Evolutionary conservation across 2,888 invertebrate species (phyloP), one percentile per base, ranked within the genome.

Genomic region (Eilema depressum): DNA sequence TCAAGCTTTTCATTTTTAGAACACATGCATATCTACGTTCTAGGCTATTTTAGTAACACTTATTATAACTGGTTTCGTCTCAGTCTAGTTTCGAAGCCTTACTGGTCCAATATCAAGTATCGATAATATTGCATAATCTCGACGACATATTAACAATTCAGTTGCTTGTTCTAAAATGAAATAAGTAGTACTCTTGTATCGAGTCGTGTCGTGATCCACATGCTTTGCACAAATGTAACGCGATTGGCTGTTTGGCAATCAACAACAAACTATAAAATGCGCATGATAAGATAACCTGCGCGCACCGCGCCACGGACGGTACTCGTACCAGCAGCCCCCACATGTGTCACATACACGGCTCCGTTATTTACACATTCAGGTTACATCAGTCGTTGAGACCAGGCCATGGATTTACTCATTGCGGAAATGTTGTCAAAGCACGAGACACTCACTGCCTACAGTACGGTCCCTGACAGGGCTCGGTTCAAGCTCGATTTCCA

Each of bases 231-330:
- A 69, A 80, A 79, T 37, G 63, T 57, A 41, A 62, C 65, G 70
- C 81, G 81, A 87, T 86, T 86, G 89, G 84, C 68, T 74, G 80
- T 77, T 81, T 80, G 62, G 81, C 84, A 84, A 87, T 86, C 83
- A 76, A 67, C 78, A 73, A 76, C 80, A 74, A 77, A 78, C 78
- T 80, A 83, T 83, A 80, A 82, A 82, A 82, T 77, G 77, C 69
- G 63, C 63, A 63, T 76, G 89, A 89, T 89, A 88, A 88, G 88
- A 89, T 88, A 86, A 85, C 85, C 83, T 82, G 81, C 71, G 60
- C 66, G 72, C 69, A 66, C 68, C 26, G 71, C 68, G 70, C 63
- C 57, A 20, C 11, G 8, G 10, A 26, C 60, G 33, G 30, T n/a
- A 30, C n/a, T 17, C 23, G 30, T n/a, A 2, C 26, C 33, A 25